Base-by-base conservation (phyloP, 2,797 vertebrate genomes). In the Euthynnus affinis region DNA sequence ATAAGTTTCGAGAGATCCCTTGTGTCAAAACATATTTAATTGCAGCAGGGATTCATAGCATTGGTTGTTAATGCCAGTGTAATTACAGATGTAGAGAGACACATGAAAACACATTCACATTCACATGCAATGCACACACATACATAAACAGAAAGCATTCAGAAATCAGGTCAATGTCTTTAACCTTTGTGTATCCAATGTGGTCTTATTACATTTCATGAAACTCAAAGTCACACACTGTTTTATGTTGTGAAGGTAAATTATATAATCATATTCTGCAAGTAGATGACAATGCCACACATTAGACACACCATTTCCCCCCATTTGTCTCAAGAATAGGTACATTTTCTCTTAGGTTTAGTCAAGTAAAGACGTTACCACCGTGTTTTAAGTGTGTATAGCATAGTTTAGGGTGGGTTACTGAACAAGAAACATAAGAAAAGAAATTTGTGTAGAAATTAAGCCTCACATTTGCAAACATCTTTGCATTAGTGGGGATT, bases 1-100 rank as follows among this genome's bases (percentile, higher is more conserved):
- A 91, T 87, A 92, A 74, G 60, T 88, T 89, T 88, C 71, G 55
- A 55, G 72, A 88, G 64, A 86, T 88, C 77, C 78, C 73, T 51
- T 32, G 53, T 88, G 85, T 90, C 88, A 92, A 84, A 90, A 84
- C 80, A 86, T 71, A 82, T 86, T 86, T 90, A 85, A 87, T 84
- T 78, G 71, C 81, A 82, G 59, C 22, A 23, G 67, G 74, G 70
- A 88, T 80, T 87, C 86, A 83, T 83, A 70, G 69, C 81, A 78
- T 58, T 79, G 72, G 76, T 63, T 74, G 80, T 86, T 87, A 87
- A 88, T 81, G 75, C 76, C 53, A 60, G 32, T 74, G 66, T 81
- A 85, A 85, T 83, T 83, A 85, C 76, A 86, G 65, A 82, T 77
- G 75, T 75, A 64, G 32, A 69, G 62, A 78, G 76, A 80, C 71